A percentile compares a stretch with the other conserved stretches of the same genome.
Conservation (phyloP, 2,113 vertebrate species). For the Tapirus terrestris region DNA sequence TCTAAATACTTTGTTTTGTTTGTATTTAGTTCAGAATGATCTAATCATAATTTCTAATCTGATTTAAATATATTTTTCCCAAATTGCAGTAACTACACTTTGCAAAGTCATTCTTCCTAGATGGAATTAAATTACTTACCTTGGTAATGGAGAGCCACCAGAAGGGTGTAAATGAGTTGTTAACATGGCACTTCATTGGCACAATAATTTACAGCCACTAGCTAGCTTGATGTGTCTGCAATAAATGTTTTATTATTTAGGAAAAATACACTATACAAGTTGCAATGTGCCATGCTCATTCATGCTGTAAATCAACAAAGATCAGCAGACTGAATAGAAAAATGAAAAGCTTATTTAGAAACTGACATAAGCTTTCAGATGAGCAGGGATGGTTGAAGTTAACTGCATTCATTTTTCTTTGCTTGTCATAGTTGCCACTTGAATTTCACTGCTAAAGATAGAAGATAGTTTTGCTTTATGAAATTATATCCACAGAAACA, state of each 20-base stretch:
- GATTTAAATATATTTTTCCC: constrained; percentile 32
- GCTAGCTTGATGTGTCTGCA: constrained; percentile 86
- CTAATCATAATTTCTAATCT: constrained; percentile 72
- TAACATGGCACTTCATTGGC: constrained; percentile 84
- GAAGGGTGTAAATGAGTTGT: constrained; percentile 86
- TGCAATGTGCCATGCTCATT: constrained; percentile 86
- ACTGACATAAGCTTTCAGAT: constrained; percentile 89
- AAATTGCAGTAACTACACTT: constrained; percentile 69
- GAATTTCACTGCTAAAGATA: constrained; percentile 88
- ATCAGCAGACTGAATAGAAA: constrained; percentile 89
- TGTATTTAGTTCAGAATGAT: constrained; percentile 68
- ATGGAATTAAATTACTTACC: constrained; percentile 83
- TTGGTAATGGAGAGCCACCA: constrained; percentile 76
- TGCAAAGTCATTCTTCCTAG: constrained; percentile 67
- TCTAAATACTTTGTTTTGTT: constrained; percentile 48
- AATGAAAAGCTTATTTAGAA: constrained; percentile 92
- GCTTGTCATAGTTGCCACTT: constrained; percentile 89
- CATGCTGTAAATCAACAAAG: constrained; percentile 91
- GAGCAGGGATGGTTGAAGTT: constrained; percentile 87
- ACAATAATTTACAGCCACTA: constrained; percentile 86
- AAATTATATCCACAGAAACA: constrained; percentile 86
- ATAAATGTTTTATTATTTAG: constrained; percentile 90
- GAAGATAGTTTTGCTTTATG: constrained; percentile 87
- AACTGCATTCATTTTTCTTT: constrained; percentile 89
- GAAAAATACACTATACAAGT: constrained; percentile 87